Evolutionary conservation across 2,888 invertebrate species (phyloP).

Genomic region (Glyphotaelius pellucidus): DNA sequence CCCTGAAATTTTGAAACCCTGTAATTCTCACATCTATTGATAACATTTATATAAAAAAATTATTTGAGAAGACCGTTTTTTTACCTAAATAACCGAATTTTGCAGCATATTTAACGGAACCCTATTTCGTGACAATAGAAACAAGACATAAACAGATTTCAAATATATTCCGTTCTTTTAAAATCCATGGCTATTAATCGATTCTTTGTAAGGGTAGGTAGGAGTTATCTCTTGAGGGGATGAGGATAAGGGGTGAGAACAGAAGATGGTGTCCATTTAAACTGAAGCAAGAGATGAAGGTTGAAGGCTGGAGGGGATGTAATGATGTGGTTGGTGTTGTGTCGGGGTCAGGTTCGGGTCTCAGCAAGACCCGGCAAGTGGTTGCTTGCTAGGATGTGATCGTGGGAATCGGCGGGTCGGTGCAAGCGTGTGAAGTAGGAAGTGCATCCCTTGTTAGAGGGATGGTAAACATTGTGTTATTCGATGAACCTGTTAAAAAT

Average conservation of each 20-base stretch:
- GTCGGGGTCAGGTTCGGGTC: conserved; percentile 61
- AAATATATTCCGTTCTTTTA: conserved; percentile 16
- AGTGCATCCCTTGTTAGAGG: conserved; percentile 61
- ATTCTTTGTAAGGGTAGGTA: conserved; percentile 49
- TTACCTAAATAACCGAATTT: conserved; percentile 19
- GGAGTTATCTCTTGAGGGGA: neutral
- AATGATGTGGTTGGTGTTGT: conserved; percentile 36
- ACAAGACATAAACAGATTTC: conserved; percentile 23
- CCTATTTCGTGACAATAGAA: conserved; percentile 19
- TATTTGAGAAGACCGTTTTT: neutral
- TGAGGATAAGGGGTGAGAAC: conserved; percentile 37
- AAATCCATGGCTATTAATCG: conserved; percentile 52
- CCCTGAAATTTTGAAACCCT: neutral
- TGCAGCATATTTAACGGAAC: neutral
- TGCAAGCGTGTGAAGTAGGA: conserved; percentile 66
- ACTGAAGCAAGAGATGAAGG: conserved; percentile 53
- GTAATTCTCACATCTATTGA: neutral
- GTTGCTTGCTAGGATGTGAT: conserved; percentile 42
- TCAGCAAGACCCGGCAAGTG: conserved; percentile 57
- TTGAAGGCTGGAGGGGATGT: neutral
- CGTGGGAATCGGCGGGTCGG: conserved; percentile 60
- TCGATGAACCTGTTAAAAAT: no score
- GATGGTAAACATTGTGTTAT: conserved; percentile 29
- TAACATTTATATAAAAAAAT: neutral
- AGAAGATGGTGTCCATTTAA: conserved; percentile 41